These are phyloP conservation scores for Cephus spinipes DNA, from an alignment of 2,888 invertebrate genomes.

Conservation along the genomic window DNA sequence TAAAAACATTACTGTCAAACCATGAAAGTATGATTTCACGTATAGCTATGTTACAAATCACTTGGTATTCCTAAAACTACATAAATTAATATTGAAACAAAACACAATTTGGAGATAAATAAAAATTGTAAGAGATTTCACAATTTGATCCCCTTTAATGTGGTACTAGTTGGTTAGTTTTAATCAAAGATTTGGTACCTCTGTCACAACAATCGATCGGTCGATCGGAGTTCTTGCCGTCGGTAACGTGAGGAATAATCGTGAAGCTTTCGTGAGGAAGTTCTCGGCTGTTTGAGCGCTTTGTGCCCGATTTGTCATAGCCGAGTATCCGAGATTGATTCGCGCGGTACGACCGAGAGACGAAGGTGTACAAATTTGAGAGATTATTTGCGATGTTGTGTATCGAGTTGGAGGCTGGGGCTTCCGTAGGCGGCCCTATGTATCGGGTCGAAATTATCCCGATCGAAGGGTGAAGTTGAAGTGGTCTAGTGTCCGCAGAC, in stretches of 20 bases:
- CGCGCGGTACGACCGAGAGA: constrained; percentile 17
- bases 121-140: not conserved
- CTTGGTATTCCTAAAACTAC: not conserved
- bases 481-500: not conserved
- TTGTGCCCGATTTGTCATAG: constrained; percentile 48
- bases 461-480: constrained; percentile 17
- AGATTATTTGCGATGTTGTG: constrained; percentile 31
- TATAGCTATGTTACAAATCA: not conserved
- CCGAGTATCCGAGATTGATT: constrained; percentile 33
- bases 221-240: constrained; percentile 5
- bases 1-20: not conserved
- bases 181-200: not conserved
- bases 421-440: constrained; percentile 15
- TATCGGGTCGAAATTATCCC: constrained; percentile 7
- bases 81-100: not conserved
- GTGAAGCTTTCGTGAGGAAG: constrained; percentile 32
- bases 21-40: not conserved
- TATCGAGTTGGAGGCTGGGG: constrained; percentile 20
- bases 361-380: constrained; percentile 17
- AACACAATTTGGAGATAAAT: not conserved
- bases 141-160: not conserved
- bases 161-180: not conserved
- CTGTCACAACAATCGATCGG: not conserved
- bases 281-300: constrained; percentile 36
- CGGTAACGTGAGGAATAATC: constrained; percentile 15